These are phyloP conservation scores for Upupa epops DNA, from an alignment of 2,113 vertebrate genomes.

Conservation along the genomic window DNA sequence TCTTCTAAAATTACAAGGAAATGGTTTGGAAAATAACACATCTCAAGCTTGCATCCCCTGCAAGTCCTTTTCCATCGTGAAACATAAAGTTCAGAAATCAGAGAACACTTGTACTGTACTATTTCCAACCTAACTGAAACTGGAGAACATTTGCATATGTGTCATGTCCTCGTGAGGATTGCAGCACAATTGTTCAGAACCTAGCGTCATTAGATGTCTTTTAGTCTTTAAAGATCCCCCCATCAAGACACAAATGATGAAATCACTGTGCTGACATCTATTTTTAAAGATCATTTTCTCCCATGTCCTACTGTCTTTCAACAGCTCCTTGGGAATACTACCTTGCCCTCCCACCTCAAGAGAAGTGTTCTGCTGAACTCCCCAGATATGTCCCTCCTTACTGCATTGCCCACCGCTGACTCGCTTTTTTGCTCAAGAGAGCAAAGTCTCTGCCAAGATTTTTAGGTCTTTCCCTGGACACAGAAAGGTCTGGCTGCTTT, in stretches of 20 bases:
- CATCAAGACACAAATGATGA: background rate
- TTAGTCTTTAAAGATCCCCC: background rate
- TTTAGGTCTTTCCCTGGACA: background rate
- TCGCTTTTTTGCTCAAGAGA: background rate
- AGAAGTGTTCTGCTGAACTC: background rate
- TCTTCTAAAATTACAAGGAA: background rate
- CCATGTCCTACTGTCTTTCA: background rate
- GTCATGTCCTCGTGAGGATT: background rate
- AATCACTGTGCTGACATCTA: background rate
- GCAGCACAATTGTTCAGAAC: background rate
- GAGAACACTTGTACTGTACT: background rate
- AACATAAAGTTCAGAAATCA: background rate
- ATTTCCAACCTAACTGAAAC: background rate
- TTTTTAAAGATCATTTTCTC: background rate
- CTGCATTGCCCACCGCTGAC: background rate
- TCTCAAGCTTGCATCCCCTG: background rate
- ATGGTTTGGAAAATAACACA: background rate
- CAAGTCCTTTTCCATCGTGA: background rate
- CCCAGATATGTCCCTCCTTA: background rate
- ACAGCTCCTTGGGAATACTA: background rate
- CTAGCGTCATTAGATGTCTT: background rate
- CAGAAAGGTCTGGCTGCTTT: accelerated
- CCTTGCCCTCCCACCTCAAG: background rate
- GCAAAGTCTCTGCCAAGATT: background rate
- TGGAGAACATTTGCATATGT: background rate